These are phyloP conservation scores for Cataglyphis hispanica DNA, from an alignment of 1,140 invertebrate species.

Conservation along the genomic window DNA sequence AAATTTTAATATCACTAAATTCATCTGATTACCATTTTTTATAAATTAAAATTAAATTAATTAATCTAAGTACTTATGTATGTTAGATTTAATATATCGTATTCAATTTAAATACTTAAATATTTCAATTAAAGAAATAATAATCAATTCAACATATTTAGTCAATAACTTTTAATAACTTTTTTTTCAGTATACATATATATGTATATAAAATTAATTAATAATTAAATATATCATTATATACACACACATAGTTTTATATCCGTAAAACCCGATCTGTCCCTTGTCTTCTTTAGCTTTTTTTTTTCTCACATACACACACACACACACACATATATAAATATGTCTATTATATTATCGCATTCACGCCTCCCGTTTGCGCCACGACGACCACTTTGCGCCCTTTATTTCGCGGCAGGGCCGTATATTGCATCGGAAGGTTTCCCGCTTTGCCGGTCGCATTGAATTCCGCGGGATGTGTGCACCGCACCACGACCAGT, in stretches of 20 bases:
- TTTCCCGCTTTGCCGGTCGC: conserved; percentile 60
- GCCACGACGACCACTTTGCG: conserved; percentile 44
- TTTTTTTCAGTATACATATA: too few relatives aligned
- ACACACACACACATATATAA: too few relatives aligned
- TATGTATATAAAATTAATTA: background rate
- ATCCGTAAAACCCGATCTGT: background rate
- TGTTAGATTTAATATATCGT: too few relatives aligned
- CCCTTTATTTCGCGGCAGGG: conserved; percentile 58
- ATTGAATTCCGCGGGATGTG: conserved; percentile 65
- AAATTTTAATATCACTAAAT: too few relatives aligned
- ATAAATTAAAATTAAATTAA: too few relatives aligned
- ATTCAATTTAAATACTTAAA: too few relatives aligned
- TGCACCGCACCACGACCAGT: conserved; percentile 57
- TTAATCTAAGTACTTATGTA: too few relatives aligned
- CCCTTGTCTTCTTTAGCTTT: background rate
- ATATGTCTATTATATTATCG: background rate
- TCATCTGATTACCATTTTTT: too few relatives aligned
- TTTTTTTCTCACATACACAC: background rate
- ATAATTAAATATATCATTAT: background rate
- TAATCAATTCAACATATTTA: too few relatives aligned
- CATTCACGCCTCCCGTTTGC: conserved; percentile 29
- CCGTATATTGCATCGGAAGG: conserved; percentile 68
- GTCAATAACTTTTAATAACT: too few relatives aligned
- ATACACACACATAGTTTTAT: background rate
- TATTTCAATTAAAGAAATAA: too few relatives aligned